Evolutionary conservation across 2,113 vertebrate genomes (phyloP), one percentile per base, ranked within the genome.

Genomic region (Emydura subglobosa): DNA sequence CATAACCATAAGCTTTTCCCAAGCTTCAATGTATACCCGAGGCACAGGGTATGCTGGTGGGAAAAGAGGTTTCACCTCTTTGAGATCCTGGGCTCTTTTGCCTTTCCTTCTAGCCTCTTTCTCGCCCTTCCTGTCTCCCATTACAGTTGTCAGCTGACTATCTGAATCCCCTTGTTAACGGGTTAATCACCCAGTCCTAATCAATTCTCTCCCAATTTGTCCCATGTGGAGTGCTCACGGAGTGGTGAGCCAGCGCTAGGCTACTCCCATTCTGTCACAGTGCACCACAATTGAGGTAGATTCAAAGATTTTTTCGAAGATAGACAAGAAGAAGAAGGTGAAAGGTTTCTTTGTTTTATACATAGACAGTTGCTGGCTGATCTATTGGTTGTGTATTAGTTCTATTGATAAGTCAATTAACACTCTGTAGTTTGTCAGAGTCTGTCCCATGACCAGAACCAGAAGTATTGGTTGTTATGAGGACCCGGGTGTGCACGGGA

Each of bases 241-340:
- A 65, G 59, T 65, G 59, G 12, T 17, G 59, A 34, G 7, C 59
- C 29, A 65, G 61, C 4, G 31, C 16, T 19, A n/a, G 14, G 61
- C 34, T 31, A 65, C 31, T 65, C 61, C 65, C 17, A 34, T 17
- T 68, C 34, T 68, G 61, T n/a, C 34, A 68, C 61, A 34, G 31
- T 68, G 65, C 17, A 39, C 65, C 34, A 39, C 17, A n/a, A n/a
- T 21, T 34, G 65, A 68, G 16, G 65, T 4, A 68, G 65, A 68
- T 9, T 5, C 34, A 68, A 68, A 39, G 65, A 39, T n/a, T 21
- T 68, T 68, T 17, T 53, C 4, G 65, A n/a, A 0, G 0, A 7
- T 79, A 42, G 74, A 50, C 21, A 83, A 85, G 1, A 10, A 3
- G 34, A 0, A 55, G 59, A 65, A 47, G 6, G 34, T 16, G 51